These are phyloP conservation scores for Hirtodrosophila duncani DNA, from an alignment of 2,888 invertebrate species.

Conservation along the genomic window DNA sequence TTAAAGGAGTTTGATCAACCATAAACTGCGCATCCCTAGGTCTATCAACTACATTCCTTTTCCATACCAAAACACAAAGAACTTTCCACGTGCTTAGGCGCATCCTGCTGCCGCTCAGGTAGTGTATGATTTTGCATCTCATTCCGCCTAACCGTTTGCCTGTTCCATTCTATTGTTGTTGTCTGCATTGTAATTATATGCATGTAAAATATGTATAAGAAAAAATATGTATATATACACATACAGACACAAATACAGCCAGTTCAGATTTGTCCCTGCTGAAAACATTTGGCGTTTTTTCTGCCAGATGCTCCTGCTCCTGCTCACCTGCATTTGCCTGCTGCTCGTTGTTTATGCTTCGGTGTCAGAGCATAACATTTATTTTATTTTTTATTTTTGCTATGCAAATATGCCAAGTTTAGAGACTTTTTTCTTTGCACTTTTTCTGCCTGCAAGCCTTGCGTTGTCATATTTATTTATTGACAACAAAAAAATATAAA, in stretches of 20 bases:
- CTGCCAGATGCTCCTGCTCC: background rate
- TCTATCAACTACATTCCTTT: background rate
- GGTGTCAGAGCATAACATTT: conserved; percentile 57
- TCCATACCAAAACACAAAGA: background rate
- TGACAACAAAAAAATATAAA: conserved; percentile 40
- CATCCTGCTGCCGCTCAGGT: conserved; percentile 2
- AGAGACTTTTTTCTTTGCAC: conserved; percentile 4
- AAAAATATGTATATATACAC: conserved; percentile 36
- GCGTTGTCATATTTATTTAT: conserved; percentile 58
- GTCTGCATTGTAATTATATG: conserved; percentile 54
- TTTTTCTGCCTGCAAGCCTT: conserved; percentile 27
- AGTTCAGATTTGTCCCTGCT: conserved; percentile 21
- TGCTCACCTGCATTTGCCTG: background rate
- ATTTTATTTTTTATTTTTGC: conserved; percentile 49
- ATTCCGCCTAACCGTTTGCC: background rate
- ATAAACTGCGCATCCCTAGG: too few relatives aligned
- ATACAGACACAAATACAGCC: background rate
- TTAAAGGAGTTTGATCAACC: too few relatives aligned
- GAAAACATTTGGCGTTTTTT: conserved; percentile 32
- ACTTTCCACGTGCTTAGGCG: conserved; percentile 43
- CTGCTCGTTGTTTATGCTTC: conserved; percentile 55
- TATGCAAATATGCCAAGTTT: conserved; percentile 70
- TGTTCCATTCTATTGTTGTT: conserved; percentile 8
- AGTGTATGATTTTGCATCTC: background rate
- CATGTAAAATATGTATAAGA: conserved; percentile 51